These are phyloP conservation scores for Palythoa grandiflora DNA, from an alignment of 92 coral and sea anemone genomes.

Conservation along the genomic window DNA sequence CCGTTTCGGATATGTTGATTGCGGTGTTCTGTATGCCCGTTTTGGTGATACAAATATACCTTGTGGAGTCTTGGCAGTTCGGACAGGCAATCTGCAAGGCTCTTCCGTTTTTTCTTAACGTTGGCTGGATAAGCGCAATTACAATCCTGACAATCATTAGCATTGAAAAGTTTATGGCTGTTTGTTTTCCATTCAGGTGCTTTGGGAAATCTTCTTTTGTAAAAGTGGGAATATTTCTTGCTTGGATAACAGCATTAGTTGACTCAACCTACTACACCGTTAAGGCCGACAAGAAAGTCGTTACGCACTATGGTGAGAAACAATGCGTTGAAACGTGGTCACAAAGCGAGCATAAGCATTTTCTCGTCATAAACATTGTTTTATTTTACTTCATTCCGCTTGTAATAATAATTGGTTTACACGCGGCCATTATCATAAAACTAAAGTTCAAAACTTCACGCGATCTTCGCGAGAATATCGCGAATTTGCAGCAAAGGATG, in stretches of 20 bases:
- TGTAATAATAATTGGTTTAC: neutral
- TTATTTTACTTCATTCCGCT: slow-evolving; percentile 20
- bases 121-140: slow-evolving; percentile 27
- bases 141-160: slow-evolving; percentile 34
- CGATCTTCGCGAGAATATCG: neutral
- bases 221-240: slow-evolving; percentile 25
- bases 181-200: slow-evolving; percentile 31
- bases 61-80: slow-evolving; percentile 16
- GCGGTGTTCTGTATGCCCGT: slow-evolving; percentile 44
- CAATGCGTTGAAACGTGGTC: slow-evolving; percentile 23
- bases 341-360: neutral
- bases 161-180: slow-evolving; percentile 31
- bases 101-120: slow-evolving; percentile 31
- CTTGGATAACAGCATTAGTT: slow-evolving; percentile 6
- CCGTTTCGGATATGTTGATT: slow-evolving; percentile 24
- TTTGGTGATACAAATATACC: slow-evolving; percentile 30
- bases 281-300: slow-evolving; percentile 2
- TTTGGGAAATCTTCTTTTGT: slow-evolving; percentile 27
- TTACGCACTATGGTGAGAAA: neutral
- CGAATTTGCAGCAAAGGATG: neutral
- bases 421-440: slow-evolving; percentile 23
- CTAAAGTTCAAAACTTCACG: neutral
- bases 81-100: slow-evolving; percentile 19
- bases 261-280: slow-evolving; percentile 15
- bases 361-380: slow-evolving; percentile 4